Percentiles rank a stretch among this genome's conserved stretches.
Evolutionary conservation across 2,888 invertebrate species (phyloP).

Genomic region (Dasysyrphus tricinctus): DNA sequence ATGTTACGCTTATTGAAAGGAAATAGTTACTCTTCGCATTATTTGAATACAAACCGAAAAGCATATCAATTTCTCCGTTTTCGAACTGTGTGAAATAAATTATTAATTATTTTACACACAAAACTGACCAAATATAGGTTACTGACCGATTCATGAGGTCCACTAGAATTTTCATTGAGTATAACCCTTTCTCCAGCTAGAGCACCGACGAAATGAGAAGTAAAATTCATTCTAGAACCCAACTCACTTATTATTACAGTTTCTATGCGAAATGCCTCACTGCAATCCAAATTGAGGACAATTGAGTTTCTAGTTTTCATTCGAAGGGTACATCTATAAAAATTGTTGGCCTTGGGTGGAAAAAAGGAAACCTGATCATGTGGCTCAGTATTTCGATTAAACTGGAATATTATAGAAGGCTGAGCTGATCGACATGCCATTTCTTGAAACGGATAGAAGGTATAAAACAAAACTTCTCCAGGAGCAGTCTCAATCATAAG

Average conservation of each 20-base stretch:
- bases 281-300: too few relatives aligned
- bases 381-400: too few relatives aligned
- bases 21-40: neutral
- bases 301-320: too few relatives aligned
- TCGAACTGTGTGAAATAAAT: neutral
- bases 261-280: too few relatives aligned
- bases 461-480: neutral
- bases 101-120: neutral
- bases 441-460: conserved; percentile 2
- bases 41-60: neutral
- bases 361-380: too few relatives aligned
- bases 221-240: too few relatives aligned
- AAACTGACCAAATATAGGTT: too few relatives aligned
- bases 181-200: neutral
- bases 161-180: neutral
- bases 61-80: neutral
- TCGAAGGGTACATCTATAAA: neutral
- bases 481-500: neutral
- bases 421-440: neutral
- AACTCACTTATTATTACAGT: too few relatives aligned
- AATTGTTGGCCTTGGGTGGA: neutral
- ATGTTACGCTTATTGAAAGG: neutral
- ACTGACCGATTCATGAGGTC: neutral
- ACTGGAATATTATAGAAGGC: neutral
- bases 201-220: neutral